phyloP scores from a whole-genome alignment of 2,113 vertebrate species.

The Desmodus rotundus region DNA sequence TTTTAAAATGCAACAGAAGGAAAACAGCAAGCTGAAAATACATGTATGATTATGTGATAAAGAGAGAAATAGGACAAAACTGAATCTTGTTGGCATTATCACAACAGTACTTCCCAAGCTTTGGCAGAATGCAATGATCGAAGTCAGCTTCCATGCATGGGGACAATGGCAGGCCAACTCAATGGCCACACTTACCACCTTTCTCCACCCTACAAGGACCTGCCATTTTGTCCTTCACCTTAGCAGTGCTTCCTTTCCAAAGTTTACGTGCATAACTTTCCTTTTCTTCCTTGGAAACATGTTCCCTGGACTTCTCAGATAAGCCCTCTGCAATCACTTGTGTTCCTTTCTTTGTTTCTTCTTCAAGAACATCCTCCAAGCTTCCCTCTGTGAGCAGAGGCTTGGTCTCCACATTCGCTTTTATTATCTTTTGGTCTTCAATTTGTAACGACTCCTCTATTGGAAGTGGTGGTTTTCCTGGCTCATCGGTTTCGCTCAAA shows the following conservation, averaged over 20 bases:
- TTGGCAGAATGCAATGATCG: constrained; percentile 8
- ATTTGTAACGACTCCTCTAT: constrained; percentile 28
- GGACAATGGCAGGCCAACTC: not conserved
- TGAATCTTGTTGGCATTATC: not conserved
- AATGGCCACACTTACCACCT: constrained; percentile 84
- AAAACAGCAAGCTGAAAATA: not conserved
- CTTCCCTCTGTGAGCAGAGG: not conserved
- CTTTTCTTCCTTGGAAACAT: not conserved
- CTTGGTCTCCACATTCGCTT: not conserved
- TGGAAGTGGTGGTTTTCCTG: not conserved
- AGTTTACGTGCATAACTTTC: constrained; percentile 17
- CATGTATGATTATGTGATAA: not conserved
- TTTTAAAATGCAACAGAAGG: constrained; percentile 51
- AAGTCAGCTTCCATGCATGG: not conserved
- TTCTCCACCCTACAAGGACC: not conserved
- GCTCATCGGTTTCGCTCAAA: not conserved
- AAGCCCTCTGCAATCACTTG: not conserved
- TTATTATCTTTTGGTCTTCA: constrained; percentile 44
- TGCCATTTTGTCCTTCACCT: not conserved
- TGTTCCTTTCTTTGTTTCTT: not conserved
- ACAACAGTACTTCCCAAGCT: not conserved
- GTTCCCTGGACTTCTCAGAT: not conserved
- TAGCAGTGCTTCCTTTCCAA: not conserved
- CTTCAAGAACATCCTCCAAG: not conserved
- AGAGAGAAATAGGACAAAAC: not conserved